Base-by-base conservation (phyloP, 2,797 vertebrate genomes). In the Phaenicophaeus curvirostris region DNA sequence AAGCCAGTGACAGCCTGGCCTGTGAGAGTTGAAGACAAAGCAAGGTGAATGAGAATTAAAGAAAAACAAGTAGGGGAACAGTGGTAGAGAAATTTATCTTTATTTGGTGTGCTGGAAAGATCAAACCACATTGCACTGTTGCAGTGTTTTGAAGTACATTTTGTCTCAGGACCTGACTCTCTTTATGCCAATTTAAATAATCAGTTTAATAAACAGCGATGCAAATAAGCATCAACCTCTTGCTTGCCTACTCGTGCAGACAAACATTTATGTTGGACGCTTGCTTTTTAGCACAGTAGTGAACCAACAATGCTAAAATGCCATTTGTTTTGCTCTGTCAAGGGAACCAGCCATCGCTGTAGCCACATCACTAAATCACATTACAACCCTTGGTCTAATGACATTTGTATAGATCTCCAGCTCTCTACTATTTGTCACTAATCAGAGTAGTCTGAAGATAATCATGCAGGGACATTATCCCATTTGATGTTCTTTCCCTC, bases 381-480 rank as follows among this genome's bases (percentile, higher is more conserved):
- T 96, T 94, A 87, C 46, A 69, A 3, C 50, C 57, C 85, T 82
- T 5, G 3, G 20, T 63, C 85, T 93, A 94, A 97, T 59, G 58
- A 79, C 65, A 62, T 96, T 96, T 90, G 83, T 90, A 95, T 85
- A 80, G 89, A 93, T 93, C 89, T 89, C 44, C 57, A 88, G 61
- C 63, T 84, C 80, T 79, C 85, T 67, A 25, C 74, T 86, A 2
- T 94, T 76, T 93, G 74, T 50, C 74, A 58, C 53, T 91, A 77
- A 85, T 88, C 75, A 72, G 63, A 85, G 71, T 14, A 67, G 93
- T 65, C 87, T 87, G 89, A 97, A 91, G 93, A 77, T 90, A 91
- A 94, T 93, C 44, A 44, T 42, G 53, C 75, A 87, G 83, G 71
- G 80, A 74, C 57, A 44, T 88, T 90, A 89, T 81, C 41, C 80